These are phyloP conservation scores for Dasypogon diadema DNA, from an alignment of 2,888 invertebrate genomes.

Conservation along the genomic window DNA sequence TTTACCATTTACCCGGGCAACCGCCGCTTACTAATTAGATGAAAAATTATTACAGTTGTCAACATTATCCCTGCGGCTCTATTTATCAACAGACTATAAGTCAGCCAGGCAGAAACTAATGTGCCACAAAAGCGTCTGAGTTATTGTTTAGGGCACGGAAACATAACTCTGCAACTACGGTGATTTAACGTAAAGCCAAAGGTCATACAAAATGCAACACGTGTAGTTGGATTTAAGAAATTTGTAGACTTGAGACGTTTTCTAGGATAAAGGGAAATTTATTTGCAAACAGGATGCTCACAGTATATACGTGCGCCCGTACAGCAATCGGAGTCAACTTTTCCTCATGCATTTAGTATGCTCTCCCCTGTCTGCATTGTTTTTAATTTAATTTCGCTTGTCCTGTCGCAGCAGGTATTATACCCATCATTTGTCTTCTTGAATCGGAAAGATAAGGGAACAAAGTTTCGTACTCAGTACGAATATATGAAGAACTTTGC, in stretches of 20 bases:
- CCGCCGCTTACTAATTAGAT: constrained; percentile 33
- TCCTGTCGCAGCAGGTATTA: constrained; percentile 26
- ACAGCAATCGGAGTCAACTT: background rate
- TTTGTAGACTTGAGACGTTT: constrained; percentile 28
- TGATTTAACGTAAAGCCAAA: constrained; percentile 14
- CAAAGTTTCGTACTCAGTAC: background rate
- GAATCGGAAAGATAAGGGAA: background rate
- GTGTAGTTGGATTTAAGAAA: constrained; percentile 33
- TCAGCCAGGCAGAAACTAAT: constrained; percentile 9
- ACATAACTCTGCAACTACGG: background rate
- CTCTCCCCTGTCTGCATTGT: background rate
- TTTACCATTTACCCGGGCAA: constrained; percentile 20
- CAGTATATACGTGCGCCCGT: constrained; percentile 2
- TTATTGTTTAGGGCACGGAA: constrained; percentile 32
- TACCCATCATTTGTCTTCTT: constrained; percentile 11
- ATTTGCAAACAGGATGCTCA: constrained; percentile 2
- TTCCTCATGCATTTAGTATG: background rate
- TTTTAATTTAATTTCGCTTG: constrained; percentile 28
- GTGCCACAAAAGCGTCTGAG: constrained; percentile 16
- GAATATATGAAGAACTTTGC: background rate
- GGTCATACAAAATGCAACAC: constrained; percentile 40
- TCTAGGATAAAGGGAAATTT: constrained; percentile 22
- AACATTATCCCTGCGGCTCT: constrained; percentile 12
- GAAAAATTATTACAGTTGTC: constrained; percentile 38
- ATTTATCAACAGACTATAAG: constrained; percentile 15